phyloP scores from a whole-genome alignment of 2,888 invertebrate species.

The Pherbina coryleti region DNA sequence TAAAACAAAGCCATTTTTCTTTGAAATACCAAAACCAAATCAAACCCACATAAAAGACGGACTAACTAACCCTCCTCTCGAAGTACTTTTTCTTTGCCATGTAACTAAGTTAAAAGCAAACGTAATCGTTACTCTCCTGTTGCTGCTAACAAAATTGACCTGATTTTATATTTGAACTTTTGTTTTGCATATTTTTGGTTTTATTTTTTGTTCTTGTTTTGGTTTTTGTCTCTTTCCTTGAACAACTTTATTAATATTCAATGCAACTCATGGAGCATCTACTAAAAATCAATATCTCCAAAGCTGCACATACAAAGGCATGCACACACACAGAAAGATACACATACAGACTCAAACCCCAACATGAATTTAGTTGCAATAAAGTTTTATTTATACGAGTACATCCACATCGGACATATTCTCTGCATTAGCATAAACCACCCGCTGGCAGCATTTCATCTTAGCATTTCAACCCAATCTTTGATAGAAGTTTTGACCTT shows the following conservation, averaged over 20 bases:
- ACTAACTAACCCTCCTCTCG: neutral
- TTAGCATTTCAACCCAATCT: too few species aligned
- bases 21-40: too few species aligned
- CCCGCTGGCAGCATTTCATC: neutral
- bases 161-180: neutral
- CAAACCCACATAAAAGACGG: too few species aligned
- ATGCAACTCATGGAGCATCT: slow-evolving; percentile 5
- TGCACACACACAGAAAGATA: neutral
- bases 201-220: neutral
- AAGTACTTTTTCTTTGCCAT: neutral
- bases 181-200: neutral
- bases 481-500: too few species aligned
- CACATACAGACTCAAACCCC: neutral
- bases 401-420: neutral
- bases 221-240: neutral
- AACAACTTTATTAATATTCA: slow-evolving; percentile 19
- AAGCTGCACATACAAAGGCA: neutral
- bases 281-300: slow-evolving; percentile 25
- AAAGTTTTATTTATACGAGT: slow-evolving; percentile 20
- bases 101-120: neutral
- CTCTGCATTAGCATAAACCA: neutral
- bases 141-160: slow-evolving; percentile 7
- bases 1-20: too few species aligned
- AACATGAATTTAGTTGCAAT: neutral
- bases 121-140: neutral